Evolutionary conservation across 2,797 vertebrate species (phyloP).

Genomic region (Enteromius viviparus): DNA sequence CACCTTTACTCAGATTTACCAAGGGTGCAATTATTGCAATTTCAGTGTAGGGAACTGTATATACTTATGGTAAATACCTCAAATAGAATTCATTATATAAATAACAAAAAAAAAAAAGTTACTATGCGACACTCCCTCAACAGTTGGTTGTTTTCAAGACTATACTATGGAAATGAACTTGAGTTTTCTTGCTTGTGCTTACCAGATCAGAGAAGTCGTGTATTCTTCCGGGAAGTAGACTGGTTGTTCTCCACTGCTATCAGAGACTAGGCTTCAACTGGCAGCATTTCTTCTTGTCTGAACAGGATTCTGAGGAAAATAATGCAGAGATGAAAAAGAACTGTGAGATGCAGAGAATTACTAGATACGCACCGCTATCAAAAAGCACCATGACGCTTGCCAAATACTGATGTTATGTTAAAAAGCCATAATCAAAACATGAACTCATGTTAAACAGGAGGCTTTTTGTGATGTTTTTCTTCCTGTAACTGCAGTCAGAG

Average conservation of each 20-base stretch:
- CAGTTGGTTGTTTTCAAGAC: background rate
- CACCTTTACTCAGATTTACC: no score
- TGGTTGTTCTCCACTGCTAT: constrained; percentile 53
- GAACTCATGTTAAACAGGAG: constrained; percentile 17
- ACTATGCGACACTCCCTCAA: background rate
- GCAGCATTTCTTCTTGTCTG: constrained; percentile 57
- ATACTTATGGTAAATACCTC: background rate
- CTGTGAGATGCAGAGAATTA: constrained; percentile 36
- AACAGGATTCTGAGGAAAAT: constrained; percentile 49
- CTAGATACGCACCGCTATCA: constrained; percentile 4
- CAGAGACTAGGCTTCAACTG: constrained; percentile 50
- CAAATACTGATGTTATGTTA: background rate
- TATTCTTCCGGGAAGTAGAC: constrained; percentile 44
- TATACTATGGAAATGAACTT: constrained; percentile 13
- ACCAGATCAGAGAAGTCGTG: constrained; percentile 53
- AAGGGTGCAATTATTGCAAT: no score
- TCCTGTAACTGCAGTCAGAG: background rate
- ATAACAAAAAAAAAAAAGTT: background rate
- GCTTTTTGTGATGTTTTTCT: constrained; percentile 1
- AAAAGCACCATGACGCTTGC: background rate
- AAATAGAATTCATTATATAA: background rate
- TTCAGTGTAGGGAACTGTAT: background rate
- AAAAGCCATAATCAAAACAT: background rate
- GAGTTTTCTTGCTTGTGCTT: constrained; percentile 32
- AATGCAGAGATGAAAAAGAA: constrained; percentile 41